A percentile compares a stretch with the other conserved stretches of the same genome.
These are phyloP conservation scores for Pandemis cinnamomeana DNA, from an alignment of 2,888 invertebrate species.

Conservation along the genomic window DNA sequence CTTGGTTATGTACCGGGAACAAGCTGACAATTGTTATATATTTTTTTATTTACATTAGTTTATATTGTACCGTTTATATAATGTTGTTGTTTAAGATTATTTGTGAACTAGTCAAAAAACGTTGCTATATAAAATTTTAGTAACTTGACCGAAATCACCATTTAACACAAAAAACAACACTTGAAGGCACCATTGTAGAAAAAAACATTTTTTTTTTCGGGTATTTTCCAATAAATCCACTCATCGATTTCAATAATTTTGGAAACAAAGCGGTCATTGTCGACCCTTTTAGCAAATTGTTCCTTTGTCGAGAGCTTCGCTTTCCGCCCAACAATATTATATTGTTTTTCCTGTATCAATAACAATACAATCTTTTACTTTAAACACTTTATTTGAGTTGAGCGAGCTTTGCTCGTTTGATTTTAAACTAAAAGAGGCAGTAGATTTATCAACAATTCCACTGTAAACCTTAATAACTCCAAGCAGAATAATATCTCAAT, in stretches of 20 bases:
- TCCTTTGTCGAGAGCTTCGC: conserved; percentile 7
- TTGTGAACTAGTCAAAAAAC: too few species aligned
- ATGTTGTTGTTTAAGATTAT: too few species aligned
- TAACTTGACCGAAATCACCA: too few species aligned
- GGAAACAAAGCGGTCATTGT: conserved; percentile 8
- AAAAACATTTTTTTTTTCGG: not conserved
- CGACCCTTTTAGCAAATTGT: conserved; percentile 24
- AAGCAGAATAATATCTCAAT: too few species aligned
- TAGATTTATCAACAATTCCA: not conserved
- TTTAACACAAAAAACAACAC: too few species aligned
- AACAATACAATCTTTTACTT: not conserved
- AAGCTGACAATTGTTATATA: too few species aligned
- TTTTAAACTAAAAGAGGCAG: not conserved
- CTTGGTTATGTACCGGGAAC: too few species aligned
- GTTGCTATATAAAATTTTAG: too few species aligned
- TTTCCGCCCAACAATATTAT: not conserved
- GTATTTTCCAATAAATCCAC: not conserved
- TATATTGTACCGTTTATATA: too few species aligned
- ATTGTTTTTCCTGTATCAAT: not conserved
- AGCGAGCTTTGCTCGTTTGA: not conserved
- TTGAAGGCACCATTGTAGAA: too few species aligned
- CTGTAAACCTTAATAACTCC: too few species aligned
- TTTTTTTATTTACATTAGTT: too few species aligned
- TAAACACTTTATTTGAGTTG: conserved; percentile 4
- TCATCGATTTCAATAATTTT: not conserved